Conservation (phyloP, 2,888 invertebrate genomes). For the Amphipyra tragopoginis region DNA sequence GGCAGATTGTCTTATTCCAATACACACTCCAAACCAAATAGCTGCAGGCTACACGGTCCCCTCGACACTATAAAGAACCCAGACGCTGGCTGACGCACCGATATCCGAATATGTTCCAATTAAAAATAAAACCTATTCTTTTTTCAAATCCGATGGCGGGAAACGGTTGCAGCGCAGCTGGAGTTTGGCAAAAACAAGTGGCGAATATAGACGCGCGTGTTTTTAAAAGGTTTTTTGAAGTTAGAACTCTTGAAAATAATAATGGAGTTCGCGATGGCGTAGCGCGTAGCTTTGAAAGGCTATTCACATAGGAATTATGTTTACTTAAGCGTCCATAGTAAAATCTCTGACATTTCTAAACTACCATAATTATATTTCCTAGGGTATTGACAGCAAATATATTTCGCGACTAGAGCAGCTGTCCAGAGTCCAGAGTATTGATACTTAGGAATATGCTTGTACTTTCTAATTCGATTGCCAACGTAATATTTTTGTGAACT, state of each 20-base stretch:
- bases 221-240: slow-evolving; percentile 4
- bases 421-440: no score
- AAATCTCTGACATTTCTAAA: no score
- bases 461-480: no score
- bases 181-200: slow-evolving; percentile 54
- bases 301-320: not conserved
- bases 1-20: slow-evolving; percentile 84
- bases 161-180: slow-evolving; percentile 69
- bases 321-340: no score
- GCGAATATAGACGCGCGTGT: slow-evolving; percentile 18
- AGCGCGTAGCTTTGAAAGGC: not conserved
- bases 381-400: no score
- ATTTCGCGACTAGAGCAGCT: no score
- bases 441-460: no score
- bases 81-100: slow-evolving; percentile 68
- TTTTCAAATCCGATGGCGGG: slow-evolving; percentile 68
- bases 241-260: slow-evolving; percentile 1
- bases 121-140: slow-evolving; percentile 76
- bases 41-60: slow-evolving; percentile 79
- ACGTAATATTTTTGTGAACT: no score
- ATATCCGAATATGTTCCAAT: slow-evolving; percentile 87
- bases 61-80: slow-evolving; percentile 70
- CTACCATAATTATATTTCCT: no score
- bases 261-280: not conserved
- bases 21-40: slow-evolving; percentile 84